These are phyloP conservation scores for Anthoscopus minutus DNA, from an alignment of 2,113 vertebrate species.

Conservation along the genomic window DNA sequence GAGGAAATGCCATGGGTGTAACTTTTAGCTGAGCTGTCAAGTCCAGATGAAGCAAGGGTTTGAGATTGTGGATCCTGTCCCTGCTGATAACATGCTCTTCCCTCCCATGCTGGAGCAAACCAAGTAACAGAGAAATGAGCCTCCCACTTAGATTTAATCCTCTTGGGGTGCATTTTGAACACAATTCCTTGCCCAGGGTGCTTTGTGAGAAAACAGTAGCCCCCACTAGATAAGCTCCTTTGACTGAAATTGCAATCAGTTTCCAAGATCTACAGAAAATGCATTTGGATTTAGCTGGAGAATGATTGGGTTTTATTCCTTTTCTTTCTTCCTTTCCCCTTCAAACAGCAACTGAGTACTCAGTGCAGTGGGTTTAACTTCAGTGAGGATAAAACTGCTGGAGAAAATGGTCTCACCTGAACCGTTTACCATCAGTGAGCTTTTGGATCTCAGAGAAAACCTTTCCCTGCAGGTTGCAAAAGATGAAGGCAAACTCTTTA, in stretches of 20 bases:
- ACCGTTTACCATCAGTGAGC: slow-evolving; percentile 41
- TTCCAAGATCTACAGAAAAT: not conserved
- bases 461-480: slow-evolving; percentile 54
- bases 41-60: not conserved
- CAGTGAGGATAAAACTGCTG: slow-evolving; percentile 48
- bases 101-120: not conserved
- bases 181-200: not conserved
- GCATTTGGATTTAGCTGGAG: not conserved
- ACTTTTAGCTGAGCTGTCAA: not conserved
- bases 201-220: not conserved
- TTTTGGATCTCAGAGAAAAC: slow-evolving; percentile 49
- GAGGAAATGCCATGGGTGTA: not conserved
- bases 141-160: not conserved
- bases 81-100: not conserved
- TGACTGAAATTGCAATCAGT: slow-evolving; percentile 2
- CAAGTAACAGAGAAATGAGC: not conserved
- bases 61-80: not conserved
- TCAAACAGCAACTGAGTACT: slow-evolving; percentile 34
- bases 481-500: slow-evolving; percentile 54
- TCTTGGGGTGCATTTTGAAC: not conserved
- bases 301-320: not conserved
- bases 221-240: not conserved
- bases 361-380: slow-evolving; percentile 34
- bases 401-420: slow-evolving; percentile 50
- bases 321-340: not conserved